These are phyloP conservation scores for Gavialis gangeticus DNA, from an alignment of 2,113 vertebrate species.

Conservation along the genomic window DNA sequence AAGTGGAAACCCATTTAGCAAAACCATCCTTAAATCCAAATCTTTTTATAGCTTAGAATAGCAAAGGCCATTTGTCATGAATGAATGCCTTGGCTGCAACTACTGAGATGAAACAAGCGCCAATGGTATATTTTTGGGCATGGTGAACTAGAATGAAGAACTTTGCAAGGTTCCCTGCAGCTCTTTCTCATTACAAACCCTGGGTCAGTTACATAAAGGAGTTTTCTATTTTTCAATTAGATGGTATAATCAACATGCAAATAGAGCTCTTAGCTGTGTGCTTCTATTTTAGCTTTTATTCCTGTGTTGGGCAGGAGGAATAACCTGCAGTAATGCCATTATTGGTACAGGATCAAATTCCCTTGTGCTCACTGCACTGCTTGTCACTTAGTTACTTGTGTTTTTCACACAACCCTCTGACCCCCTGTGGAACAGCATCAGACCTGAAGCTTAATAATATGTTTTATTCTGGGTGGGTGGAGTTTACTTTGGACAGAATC, in stretches of 20 bases:
- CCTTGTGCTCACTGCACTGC: background rate
- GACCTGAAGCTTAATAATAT: slow-evolving; percentile 35
- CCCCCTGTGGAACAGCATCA: background rate
- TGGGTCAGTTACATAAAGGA: background rate
- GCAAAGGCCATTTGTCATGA: background rate
- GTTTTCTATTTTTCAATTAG: background rate
- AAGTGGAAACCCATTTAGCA: background rate
- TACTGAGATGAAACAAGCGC: background rate
- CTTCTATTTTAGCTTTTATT: background rate
- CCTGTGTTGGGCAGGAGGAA: background rate
- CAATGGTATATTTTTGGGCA: background rate
- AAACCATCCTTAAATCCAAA: background rate
- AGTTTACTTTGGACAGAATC: slow-evolving; percentile 29
- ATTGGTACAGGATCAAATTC: background rate
- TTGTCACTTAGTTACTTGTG: background rate
- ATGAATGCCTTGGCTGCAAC: background rate
- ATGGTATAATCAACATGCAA: background rate
- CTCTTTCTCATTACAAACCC: background rate
- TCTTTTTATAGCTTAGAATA: background rate
- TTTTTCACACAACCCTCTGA: background rate
- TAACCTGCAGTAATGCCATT: background rate
- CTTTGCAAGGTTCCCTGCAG: background rate
- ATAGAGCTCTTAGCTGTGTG: background rate
- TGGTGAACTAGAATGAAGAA: background rate
- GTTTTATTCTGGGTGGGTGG: slow-evolving; percentile 30